Evolutionary conservation across 2,797 vertebrate species (phyloP).

Genomic region (Acanthiza pusilla): DNA sequence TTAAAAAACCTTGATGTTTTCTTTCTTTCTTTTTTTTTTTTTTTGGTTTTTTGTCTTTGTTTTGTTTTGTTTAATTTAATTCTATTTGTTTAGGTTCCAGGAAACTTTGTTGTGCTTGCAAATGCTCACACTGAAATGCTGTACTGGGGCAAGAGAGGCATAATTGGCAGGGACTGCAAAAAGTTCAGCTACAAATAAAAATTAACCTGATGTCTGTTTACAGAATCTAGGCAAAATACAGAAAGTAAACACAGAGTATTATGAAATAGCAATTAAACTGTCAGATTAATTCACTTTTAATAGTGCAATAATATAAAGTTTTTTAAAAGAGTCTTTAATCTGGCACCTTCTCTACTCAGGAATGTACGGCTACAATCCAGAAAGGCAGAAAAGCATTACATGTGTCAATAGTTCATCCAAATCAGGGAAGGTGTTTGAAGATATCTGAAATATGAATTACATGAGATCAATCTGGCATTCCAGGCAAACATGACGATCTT

Average conservation of each 20-base stretch:
- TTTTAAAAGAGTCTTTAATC: not conserved
- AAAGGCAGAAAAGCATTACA: not conserved
- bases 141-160: not conserved
- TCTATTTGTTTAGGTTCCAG: not conserved
- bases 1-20: not conserved
- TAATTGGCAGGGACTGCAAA: not conserved
- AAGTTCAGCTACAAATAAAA: conserved; percentile 2
- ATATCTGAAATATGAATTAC: not conserved
- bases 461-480: not conserved
- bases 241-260: not conserved
- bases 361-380: conserved; percentile 10
- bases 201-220: conserved; percentile 22
- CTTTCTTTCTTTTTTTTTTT: not conserved
- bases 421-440: not conserved
- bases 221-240: not conserved
- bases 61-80: not conserved
- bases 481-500: not conserved
- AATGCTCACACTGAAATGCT: not conserved
- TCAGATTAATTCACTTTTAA: not conserved
- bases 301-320: not conserved
- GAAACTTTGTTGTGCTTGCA: not conserved
- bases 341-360: not conserved
- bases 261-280: not conserved
- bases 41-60: too few relatives aligned
- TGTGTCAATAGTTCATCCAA: conserved; percentile 7